Evolutionary conservation across 2,888 invertebrate genomes (phyloP).

Genomic region (Serripes groenlandicus): DNA sequence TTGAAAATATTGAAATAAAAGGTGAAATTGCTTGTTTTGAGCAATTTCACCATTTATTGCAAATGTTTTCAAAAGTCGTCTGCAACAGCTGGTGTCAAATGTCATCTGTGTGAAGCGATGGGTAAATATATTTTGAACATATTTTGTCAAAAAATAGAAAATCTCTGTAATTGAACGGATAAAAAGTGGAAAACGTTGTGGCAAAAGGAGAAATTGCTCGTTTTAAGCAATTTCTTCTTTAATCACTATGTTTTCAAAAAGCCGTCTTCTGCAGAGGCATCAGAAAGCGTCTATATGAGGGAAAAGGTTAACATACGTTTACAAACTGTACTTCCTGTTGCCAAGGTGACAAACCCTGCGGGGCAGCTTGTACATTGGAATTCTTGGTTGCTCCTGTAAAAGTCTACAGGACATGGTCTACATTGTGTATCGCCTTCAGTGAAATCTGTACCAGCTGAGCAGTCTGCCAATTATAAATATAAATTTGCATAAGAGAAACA

Average conservation of each 20-base stretch:
- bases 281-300: neutral
- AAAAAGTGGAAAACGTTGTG: neutral
- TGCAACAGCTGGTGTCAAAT: too few species aligned
- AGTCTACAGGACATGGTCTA: slow-evolving; percentile 21
- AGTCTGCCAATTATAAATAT: neutral
- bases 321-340: neutral
- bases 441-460: slow-evolving; percentile 25
- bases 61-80: too few species aligned
- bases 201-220: neutral
- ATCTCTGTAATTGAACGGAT: too few species aligned
- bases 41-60: too few species aligned
- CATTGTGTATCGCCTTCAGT: slow-evolving; percentile 4
- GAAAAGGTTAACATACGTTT: slow-evolving; percentile 4
- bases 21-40: too few species aligned
- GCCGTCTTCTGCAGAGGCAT: neutral
- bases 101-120: too few species aligned
- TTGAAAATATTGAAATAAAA: too few species aligned
- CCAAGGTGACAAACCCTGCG: neutral
- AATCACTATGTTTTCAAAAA: neutral
- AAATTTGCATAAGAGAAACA: too few species aligned
- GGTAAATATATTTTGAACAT: too few species aligned
- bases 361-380: slow-evolving; percentile 14
- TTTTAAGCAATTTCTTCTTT: neutral
- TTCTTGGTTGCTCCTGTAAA: slow-evolving; percentile 12
- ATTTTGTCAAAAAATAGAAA: too few species aligned